Base-by-base conservation (phyloP, 64 coral and sea anemone species). In the Montipora cactus region DNA sequence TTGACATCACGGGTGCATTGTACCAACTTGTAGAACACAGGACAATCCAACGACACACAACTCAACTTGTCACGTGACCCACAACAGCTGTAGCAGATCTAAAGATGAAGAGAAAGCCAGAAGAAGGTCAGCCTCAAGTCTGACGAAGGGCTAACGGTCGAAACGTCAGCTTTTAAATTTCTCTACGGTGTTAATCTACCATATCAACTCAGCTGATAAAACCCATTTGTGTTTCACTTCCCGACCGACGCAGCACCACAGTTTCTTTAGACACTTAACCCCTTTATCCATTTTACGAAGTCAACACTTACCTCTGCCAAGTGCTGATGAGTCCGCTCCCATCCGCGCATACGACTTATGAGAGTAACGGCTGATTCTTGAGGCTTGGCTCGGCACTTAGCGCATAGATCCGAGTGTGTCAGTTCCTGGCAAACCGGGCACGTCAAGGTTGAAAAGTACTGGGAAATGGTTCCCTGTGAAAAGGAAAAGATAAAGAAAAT, bases 1-100 rank as follows among this genome's bases (percentile, higher is more conserved):
- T 88, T 88, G 13, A 97, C 18, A 59, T 94, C 95, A 66, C 92
- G 95, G 37, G 95, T 91, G 47, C 89, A 78, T 13, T 90, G 88
- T 75, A 97, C 77, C 46, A 97, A 73, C 84, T 99, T 99, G 66
- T 96, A 95, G 53, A 96, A 88, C 28, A 99, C 97, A 10, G 97
- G 97, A 25, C 97, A 99, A 47, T 96, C 97, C 2, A 99, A 75
- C 0, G 97, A 99, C 4, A 96, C 78, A 67, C 97, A 99, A 19
- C 91, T 59, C 45, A 99, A 25, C 28, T 84, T 77, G 62, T 99
- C 95, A 90, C 94, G 92, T 92, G 97, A 92, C 23, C 89, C 95
- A 70, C 92, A 94, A 58, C 97, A 99, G 67, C 96, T 87, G 86
- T 91, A 96, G 79, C 97, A 99, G 15, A 99, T 72, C 97, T 99